These are phyloP conservation scores for Rhyacophila brunnea DNA, from an alignment of 1,140 invertebrate genomes.

Conservation along the genomic window DNA sequence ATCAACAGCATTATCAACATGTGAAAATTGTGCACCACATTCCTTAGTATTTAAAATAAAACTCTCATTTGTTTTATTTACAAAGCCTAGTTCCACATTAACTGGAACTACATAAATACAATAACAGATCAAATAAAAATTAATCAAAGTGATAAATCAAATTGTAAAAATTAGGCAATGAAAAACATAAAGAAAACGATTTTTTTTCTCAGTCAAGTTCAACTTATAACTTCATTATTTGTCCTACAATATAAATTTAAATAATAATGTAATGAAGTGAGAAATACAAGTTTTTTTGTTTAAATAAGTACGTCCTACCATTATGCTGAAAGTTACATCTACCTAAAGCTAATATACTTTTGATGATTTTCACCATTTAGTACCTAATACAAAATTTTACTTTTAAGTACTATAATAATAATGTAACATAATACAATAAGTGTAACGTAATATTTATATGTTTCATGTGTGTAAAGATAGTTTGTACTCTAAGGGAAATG, in stretches of 20 bases:
- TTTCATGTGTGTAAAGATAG: conserved; percentile 7
- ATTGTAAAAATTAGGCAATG: neutral
- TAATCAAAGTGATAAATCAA: neutral
- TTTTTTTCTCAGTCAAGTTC: too few relatives aligned
- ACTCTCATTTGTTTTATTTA: too few relatives aligned
- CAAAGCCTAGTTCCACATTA: neutral
- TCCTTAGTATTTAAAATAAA: conserved; percentile 7
- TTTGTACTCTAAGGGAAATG: conserved; percentile 4
- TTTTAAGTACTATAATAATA: neutral
- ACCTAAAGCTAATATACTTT: neutral
- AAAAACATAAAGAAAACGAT: neutral
- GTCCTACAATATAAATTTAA: neutral
- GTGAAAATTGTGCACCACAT: conserved; percentile 1
- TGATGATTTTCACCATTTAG: neutral
- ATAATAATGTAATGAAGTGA: neutral
- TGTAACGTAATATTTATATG: too few relatives aligned
- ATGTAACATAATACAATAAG: neutral
- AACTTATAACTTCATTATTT: too few relatives aligned
- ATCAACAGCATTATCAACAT: conserved; percentile 5
- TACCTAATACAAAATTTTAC: neutral
- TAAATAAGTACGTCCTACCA: neutral
- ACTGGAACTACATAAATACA: neutral
- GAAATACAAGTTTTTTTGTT: neutral
- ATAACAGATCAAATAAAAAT: neutral
- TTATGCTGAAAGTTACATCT: too few relatives aligned